Percentiles rank a stretch among this genome's conserved stretches.
Conservation (phyloP, 2,888 invertebrate species). For the Anthrax anthrax region DNA sequence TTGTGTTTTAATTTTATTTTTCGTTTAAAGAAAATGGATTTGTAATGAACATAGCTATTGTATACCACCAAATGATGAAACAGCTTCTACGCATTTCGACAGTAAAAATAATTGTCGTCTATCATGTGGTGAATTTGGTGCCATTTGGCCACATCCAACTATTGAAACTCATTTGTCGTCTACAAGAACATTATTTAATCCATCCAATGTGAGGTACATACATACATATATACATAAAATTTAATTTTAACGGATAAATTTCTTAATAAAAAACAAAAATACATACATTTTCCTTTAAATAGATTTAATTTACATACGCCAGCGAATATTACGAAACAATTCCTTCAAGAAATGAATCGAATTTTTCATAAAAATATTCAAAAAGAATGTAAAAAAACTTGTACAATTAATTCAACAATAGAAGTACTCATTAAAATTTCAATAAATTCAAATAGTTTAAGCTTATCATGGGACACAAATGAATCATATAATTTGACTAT, state of each 20-base stretch:
- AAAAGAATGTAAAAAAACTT: conserved; percentile 43
- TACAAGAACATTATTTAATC: conserved; percentile 40
- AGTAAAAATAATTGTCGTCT: conserved; percentile 50
- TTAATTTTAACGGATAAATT: not conserved
- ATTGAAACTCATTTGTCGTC: conserved; percentile 33
- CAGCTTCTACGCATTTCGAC: conserved; percentile 18
- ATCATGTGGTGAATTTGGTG: conserved; percentile 51
- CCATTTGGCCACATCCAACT: conserved; percentile 56
- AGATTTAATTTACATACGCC: conserved; percentile 22
- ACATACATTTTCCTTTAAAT: no score
- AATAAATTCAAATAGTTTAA: conserved; percentile 36
- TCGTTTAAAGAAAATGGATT: conserved; percentile 3
- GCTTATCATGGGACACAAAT: conserved; percentile 50
- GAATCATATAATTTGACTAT: conserved; percentile 52
- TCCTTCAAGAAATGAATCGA: conserved; percentile 40
- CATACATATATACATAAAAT: not conserved
- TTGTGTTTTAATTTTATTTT: no score
- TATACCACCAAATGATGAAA: not conserved
- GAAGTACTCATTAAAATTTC: conserved; percentile 43
- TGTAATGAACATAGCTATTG: conserved; percentile 6
- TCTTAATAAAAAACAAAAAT: no score
- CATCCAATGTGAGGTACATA: conserved; percentile 33
- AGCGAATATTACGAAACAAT: conserved; percentile 35
- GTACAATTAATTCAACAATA: conserved; percentile 36
- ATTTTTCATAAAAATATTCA: conserved; percentile 42